phyloP scores from a whole-genome alignment of 92 coral and sea anemone species.

The Epizoanthus scotinus region DNA sequence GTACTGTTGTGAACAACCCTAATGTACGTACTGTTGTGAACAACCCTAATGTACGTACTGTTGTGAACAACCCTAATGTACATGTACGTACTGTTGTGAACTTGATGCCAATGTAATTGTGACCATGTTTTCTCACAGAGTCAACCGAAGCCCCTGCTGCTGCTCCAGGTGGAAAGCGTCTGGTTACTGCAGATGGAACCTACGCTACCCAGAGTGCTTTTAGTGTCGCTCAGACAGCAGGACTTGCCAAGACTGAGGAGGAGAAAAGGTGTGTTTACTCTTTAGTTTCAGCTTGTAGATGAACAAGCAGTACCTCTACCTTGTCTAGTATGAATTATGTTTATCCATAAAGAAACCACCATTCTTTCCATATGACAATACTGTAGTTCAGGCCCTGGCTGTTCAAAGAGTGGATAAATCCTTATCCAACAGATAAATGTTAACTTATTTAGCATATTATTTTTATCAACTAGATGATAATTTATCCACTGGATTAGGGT shows the following conservation, averaged over 20 bases:
- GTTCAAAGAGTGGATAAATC: too few species aligned
- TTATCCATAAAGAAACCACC: too few species aligned
- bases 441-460: too few species aligned
- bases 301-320: neutral
- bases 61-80: neutral
- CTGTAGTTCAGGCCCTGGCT: too few species aligned
- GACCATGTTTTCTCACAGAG: slow-evolving; percentile 3
- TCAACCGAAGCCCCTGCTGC: slow-evolving; percentile 62
- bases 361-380: too few species aligned
- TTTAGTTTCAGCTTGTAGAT: neutral
- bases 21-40: too few species aligned
- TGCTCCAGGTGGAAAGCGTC: slow-evolving; percentile 67
- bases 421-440: too few species aligned
- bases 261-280: slow-evolving; percentile 66
- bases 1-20: too few species aligned
- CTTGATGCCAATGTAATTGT: neutral
- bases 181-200: slow-evolving; percentile 99
- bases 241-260: slow-evolving; percentile 69
- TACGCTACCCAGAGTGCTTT: slow-evolving; percentile 97
- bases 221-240: slow-evolving; percentile 79
- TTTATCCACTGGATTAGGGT: too few species aligned
- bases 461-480: too few species aligned
- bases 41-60: too few species aligned
- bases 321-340: too few species aligned
- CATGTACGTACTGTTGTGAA: neutral